Evolutionary conservation across 2,888 invertebrate species (phyloP).

Genomic region (Limenitis camilla): DNA sequence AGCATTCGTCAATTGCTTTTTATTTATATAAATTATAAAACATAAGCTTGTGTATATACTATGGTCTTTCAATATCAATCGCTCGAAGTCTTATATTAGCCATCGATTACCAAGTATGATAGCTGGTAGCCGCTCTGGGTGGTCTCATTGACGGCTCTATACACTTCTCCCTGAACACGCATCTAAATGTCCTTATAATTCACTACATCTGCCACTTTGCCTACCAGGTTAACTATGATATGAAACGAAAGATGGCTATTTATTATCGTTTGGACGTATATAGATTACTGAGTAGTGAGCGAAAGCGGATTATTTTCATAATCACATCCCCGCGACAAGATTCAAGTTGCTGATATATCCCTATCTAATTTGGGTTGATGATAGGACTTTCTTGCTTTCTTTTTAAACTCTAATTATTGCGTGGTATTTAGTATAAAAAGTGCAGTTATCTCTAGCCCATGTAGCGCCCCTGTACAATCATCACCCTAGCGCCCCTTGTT

Average conservation of each 20-base stretch:
- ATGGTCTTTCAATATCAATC: neutral
- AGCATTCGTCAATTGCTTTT: no score
- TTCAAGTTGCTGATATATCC: no score
- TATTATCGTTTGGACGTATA: no score
- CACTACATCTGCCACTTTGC: conserved; percentile 59
- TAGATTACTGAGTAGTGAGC: no score
- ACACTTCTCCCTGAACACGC: conserved; percentile 47
- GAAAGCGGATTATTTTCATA: no score
- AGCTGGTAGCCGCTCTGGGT: conserved; percentile 50
- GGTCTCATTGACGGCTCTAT: conserved; percentile 65
- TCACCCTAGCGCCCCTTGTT: conserved; percentile 31
- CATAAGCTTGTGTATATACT: no score
- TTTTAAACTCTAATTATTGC: conserved; percentile 47
- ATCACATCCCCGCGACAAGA: no score
- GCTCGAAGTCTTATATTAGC: conserved; percentile 21
- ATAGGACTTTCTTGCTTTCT: conserved; percentile 29
- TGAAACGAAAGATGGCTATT: no score
- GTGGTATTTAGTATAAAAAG: conserved; percentile 48
- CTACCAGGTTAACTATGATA: conserved; percentile 15
- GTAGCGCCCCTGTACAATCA: no score
- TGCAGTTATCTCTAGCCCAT: no score
- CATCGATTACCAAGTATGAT: conserved; percentile 33
- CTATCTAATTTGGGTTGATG: conserved; percentile 10
- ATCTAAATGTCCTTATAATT: conserved; percentile 68
- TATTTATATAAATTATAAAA: no score